Evolutionary conservation across 1,140 invertebrate species (phyloP).

Genomic region (Pygmarrhopalites habei): DNA sequence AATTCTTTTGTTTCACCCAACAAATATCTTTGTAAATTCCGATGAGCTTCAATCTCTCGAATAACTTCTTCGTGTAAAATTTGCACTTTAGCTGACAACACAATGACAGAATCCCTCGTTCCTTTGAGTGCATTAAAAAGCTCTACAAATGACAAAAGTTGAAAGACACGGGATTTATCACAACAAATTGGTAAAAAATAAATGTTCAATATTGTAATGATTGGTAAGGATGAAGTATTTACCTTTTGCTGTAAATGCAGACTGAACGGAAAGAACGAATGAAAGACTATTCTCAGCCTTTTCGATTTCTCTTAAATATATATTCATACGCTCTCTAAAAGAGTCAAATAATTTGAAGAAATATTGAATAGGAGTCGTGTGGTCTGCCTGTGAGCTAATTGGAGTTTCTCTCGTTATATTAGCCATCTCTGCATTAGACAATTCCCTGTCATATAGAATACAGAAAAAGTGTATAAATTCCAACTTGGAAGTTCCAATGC

Average conservation of each 20-base stretch:
- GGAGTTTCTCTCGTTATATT: neutral
- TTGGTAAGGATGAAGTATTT: no score
- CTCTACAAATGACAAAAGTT: neutral
- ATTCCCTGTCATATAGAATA: no score
- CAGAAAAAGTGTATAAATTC: no score
- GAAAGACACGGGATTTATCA: no score
- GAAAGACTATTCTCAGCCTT: neutral
- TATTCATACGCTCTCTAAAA: neutral
- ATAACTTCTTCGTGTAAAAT: constrained; percentile 4
- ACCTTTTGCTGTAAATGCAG: neutral
- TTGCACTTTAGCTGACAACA: constrained; percentile 2
- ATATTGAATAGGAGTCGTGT: neutral
- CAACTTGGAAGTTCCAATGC: no score
- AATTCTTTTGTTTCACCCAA: constrained; percentile 1
- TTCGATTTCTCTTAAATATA: neutral
- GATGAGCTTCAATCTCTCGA: neutral
- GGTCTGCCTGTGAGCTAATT: neutral
- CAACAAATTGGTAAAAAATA: neutral
- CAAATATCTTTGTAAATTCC: constrained; percentile 8
- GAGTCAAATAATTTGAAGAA: neutral
- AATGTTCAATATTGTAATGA: no score
- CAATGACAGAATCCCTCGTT: neutral
- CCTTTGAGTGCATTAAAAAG: neutral
- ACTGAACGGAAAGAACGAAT: neutral
- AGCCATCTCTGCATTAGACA: constrained; percentile 2